Evolutionary conservation across 2,888 invertebrate species (phyloP).

Genomic region (Stenodema calcarata): DNA sequence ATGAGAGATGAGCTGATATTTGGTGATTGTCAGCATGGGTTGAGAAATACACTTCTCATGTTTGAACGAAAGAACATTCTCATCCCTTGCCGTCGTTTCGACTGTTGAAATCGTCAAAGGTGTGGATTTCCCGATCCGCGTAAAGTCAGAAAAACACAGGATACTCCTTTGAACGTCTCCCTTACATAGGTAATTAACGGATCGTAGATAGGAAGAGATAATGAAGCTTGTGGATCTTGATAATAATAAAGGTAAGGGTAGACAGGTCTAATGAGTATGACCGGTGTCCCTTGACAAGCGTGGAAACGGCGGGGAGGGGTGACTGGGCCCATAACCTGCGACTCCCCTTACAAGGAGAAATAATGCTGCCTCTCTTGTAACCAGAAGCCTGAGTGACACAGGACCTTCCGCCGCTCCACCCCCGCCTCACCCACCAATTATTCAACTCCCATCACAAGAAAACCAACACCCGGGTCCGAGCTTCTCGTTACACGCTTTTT

Average conservation of each 20-base stretch:
- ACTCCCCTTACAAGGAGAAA: conserved; percentile 51
- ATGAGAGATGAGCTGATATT: too few species aligned
- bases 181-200: conserved; percentile 30
- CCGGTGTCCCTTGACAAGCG: conserved; percentile 49
- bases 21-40: too few species aligned
- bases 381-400: conserved; percentile 48
- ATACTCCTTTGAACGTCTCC: conserved; percentile 7
- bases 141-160: neutral
- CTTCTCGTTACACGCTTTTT: conserved; percentile 52
- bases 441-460: conserved; percentile 51
- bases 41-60: too few species aligned
- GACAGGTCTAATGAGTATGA: conserved; percentile 51
- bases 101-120: neutral
- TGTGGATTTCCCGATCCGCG: neutral
- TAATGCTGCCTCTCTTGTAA: conserved; percentile 49
- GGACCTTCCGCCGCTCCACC: conserved; percentile 14
- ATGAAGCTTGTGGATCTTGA: conserved; percentile 42
- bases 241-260: conserved; percentile 50
- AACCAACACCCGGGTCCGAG: conserved; percentile 50
- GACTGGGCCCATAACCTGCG: conserved; percentile 8
- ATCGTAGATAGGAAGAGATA: conserved; percentile 29
- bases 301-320: neutral
- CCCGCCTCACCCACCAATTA: conserved; percentile 42
- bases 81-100: neutral
- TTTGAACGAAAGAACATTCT: too few species aligned